Percentiles rank a stretch among this genome's conserved stretches.
phyloP scores from a whole-genome alignment of 2,113 vertebrate species.

The Hippocampus zosterae region DNA sequence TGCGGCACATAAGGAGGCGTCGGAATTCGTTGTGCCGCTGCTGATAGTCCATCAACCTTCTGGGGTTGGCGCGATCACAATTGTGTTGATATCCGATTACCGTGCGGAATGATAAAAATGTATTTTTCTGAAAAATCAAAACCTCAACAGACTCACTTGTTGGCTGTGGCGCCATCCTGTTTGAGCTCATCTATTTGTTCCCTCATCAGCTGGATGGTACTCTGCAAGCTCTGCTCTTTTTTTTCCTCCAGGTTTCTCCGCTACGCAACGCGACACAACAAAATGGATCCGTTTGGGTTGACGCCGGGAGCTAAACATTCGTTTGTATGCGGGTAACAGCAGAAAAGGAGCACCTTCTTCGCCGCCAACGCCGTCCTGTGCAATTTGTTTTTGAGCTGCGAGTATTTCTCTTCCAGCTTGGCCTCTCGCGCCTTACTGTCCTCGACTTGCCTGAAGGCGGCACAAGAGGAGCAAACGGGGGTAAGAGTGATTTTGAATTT shows the following conservation, averaged over 20 bases:
- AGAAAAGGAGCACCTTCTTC: slow-evolving; percentile 78
- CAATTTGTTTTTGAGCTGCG: slow-evolving; percentile 79
- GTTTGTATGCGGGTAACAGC: not conserved
- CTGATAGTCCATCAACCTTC: slow-evolving; percentile 84
- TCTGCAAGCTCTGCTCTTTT: slow-evolving; percentile 80
- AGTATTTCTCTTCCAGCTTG: slow-evolving; percentile 78
- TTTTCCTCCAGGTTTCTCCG: slow-evolving; percentile 84
- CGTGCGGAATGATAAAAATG: not conserved
- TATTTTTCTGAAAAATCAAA: not conserved
- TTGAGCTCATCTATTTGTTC: slow-evolving; percentile 86
- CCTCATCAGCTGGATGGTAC: slow-evolving; percentile 85
- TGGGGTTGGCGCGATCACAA: slow-evolving; percentile 64
- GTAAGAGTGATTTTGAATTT: too few relatives aligned
- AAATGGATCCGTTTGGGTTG: not conserved
- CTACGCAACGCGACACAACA: slow-evolving; percentile 57
- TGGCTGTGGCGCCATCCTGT: slow-evolving; percentile 79
- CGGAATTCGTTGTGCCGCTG: slow-evolving; percentile 89
- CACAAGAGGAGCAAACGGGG: too few relatives aligned
- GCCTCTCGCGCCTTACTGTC: slow-evolving; percentile 81
- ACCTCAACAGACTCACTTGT: slow-evolving; percentile 71
- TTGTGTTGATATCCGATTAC: not conserved
- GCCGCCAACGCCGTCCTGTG: slow-evolving; percentile 82
- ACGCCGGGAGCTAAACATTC: not conserved
- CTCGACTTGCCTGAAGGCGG: slow-evolving; percentile 73
- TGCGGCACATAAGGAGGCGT: slow-evolving; percentile 79